These are phyloP conservation scores for Pipistrellus pipistrellus DNA, from an alignment of 2,797 vertebrate species.

Conservation along the genomic window DNA sequence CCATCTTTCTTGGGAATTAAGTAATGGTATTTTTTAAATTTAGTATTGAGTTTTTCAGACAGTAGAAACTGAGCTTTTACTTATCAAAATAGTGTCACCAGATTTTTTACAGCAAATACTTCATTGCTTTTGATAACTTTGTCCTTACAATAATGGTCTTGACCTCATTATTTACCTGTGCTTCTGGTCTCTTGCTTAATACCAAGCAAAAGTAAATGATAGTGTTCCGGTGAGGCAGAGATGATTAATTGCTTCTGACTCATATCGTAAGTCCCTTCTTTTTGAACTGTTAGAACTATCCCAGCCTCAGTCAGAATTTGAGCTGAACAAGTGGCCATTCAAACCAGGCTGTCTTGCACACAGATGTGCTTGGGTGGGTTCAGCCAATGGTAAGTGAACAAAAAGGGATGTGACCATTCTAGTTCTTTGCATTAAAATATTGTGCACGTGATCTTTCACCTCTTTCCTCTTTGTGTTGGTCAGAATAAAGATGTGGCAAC, in stretches of 20 bases:
- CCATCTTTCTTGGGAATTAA: slow-evolving; percentile 14
- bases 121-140: slow-evolving; percentile 33
- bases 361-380: neutral
- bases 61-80: neutral
- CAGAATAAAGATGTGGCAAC: neutral
- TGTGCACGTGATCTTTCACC: neutral
- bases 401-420: neutral
- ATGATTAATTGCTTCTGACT: neutral
- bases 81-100: slow-evolving; percentile 38
- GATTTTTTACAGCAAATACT: neutral
- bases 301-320: neutral
- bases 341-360: neutral
- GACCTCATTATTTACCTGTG: neutral
- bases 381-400: neutral
- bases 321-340: neutral
- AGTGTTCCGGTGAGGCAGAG: neutral
- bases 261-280: neutral
- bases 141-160: neutral
- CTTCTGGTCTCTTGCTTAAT: neutral
- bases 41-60: slow-evolving; percentile 11
- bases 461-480: neutral
- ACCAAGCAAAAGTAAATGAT: neutral
- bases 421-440: neutral
- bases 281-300: neutral
- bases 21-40: neutral